phyloP scores from a whole-genome alignment of 2,113 vertebrate species.

The Columba livia region DNA sequence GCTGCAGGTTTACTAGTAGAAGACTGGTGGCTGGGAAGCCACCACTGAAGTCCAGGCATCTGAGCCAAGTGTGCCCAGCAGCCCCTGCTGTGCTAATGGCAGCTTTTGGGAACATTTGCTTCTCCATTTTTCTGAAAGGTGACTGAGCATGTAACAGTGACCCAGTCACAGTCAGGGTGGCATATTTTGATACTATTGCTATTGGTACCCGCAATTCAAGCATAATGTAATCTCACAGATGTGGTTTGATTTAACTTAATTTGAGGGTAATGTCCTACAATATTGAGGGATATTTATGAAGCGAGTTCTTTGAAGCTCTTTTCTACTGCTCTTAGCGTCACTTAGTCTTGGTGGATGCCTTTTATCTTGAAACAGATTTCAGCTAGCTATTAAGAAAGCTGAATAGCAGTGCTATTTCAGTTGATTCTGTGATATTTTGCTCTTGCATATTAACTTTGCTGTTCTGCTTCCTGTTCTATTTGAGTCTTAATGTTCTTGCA shows the following conservation, averaged over 20 bases:
- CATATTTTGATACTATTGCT: not conserved
- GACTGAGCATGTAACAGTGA: not conserved
- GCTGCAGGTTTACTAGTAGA: not conserved
- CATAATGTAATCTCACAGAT: not conserved
- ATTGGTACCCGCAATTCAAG: not conserved
- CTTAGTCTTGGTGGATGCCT: slow-evolving; percentile 14
- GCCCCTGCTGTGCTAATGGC: not conserved
- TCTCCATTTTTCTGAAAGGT: not conserved
- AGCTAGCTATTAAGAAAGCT: not conserved
- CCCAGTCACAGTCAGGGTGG: not conserved
- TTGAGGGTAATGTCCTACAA: not conserved
- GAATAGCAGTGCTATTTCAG: not conserved
- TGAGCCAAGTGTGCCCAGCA: not conserved
- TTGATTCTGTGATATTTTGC: not conserved
- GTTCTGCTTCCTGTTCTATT: not conserved
- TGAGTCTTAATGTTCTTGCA: not conserved
- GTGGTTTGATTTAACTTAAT: slow-evolving; percentile 17
- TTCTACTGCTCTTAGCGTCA: slow-evolving; percentile 4
- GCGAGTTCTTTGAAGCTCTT: not conserved
- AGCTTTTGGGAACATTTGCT: not conserved
- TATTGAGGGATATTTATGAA: slow-evolving; percentile 15
- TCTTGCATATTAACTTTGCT: not conserved
- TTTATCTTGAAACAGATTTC: slow-evolving; percentile 31
- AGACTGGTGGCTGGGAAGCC: not conserved
- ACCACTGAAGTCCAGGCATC: not conserved